Evolutionary conservation across 2,888 invertebrate genomes (phyloP).

Genomic region (Sesamia inferens): DNA sequence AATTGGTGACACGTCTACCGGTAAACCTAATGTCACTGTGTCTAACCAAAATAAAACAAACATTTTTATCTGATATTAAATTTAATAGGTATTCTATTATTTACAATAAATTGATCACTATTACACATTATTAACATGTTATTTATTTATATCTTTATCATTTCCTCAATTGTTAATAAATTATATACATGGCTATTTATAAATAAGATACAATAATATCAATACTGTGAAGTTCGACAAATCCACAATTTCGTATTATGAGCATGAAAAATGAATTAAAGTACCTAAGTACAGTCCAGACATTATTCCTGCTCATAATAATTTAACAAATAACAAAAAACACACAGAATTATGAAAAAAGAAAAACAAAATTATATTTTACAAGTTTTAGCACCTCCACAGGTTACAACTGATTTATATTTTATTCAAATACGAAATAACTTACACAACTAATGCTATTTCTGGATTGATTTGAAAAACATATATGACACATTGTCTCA

Average conservation of each 20-base stretch:
- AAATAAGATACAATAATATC: constrained; percentile 86
- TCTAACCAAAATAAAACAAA: constrained; percentile 76
- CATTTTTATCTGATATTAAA: constrained; percentile 88
- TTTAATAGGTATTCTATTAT: constrained; percentile 90
- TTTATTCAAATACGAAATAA: constrained; percentile 69
- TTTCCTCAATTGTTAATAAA: constrained; percentile 89
- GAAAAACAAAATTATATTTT: constrained; percentile 74
- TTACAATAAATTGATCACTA: constrained; percentile 89
- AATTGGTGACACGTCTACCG: too few relatives aligned
- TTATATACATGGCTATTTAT: constrained; percentile 90
- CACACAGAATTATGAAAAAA: constrained; percentile 72
- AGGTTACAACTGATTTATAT: constrained; percentile 78
- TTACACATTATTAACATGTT: constrained; percentile 85
- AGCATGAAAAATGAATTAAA: constrained; percentile 66
- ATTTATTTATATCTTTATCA: constrained; percentile 86
- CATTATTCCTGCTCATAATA: constrained; percentile 68
- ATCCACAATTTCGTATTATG: constrained; percentile 72
- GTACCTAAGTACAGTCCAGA: constrained; percentile 51
- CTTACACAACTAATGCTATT: constrained; percentile 77
- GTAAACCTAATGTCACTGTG: background rate
- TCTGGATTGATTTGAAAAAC: constrained; percentile 69
- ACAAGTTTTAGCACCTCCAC: constrained; percentile 87
- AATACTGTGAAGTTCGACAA: constrained; percentile 88
- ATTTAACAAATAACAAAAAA: constrained; percentile 73
- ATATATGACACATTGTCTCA: constrained; percentile 77